Conservation (phyloP, 2,888 invertebrate genomes). For the Eupithecia vulgata region DNA sequence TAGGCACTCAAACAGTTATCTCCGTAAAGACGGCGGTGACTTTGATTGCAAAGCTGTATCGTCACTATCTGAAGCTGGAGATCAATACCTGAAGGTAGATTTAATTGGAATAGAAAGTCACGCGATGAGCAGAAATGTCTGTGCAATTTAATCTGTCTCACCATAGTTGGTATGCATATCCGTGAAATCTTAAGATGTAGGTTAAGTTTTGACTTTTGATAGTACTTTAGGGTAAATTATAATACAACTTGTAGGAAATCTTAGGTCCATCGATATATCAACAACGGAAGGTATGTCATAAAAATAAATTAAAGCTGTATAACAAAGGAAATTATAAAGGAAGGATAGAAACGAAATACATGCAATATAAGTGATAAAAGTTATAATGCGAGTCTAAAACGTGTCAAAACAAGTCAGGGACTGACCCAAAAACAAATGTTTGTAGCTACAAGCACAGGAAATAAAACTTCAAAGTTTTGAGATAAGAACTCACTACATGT, state of each 20-base stretch:
- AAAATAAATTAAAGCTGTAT: no score
- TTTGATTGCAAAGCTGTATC: conserved; percentile 36
- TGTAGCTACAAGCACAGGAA: conserved; percentile 71
- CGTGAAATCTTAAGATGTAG: conserved; percentile 4
- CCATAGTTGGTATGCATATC: conserved; percentile 43
- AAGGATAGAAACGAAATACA: not conserved
- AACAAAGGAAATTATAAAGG: not conserved
- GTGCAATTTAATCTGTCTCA: conserved; percentile 48
- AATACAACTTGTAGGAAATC: not conserved
- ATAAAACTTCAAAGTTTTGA: conserved; percentile 74
- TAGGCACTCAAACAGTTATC: conserved; percentile 19
- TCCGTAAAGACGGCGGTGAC: conserved; percentile 34
- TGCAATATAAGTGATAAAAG: not conserved
- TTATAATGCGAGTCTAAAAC: conserved; percentile 21
- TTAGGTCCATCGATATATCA: not conserved
- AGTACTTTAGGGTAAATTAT: not conserved
- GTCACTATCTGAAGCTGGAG: conserved; percentile 38
- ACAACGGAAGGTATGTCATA: not conserved
- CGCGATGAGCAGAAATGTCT: conserved; percentile 47
- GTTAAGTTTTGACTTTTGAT: not conserved
- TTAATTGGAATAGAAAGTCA: conserved; percentile 60
- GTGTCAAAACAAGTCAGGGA: conserved; percentile 47
- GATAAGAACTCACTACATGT: conserved; percentile 54
- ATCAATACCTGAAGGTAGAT: conserved; percentile 50
- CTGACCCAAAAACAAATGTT: conserved; percentile 55